Base-by-base conservation (phyloP, 2,113 vertebrate genomes). In the Isurus oxyrinchus region DNA sequence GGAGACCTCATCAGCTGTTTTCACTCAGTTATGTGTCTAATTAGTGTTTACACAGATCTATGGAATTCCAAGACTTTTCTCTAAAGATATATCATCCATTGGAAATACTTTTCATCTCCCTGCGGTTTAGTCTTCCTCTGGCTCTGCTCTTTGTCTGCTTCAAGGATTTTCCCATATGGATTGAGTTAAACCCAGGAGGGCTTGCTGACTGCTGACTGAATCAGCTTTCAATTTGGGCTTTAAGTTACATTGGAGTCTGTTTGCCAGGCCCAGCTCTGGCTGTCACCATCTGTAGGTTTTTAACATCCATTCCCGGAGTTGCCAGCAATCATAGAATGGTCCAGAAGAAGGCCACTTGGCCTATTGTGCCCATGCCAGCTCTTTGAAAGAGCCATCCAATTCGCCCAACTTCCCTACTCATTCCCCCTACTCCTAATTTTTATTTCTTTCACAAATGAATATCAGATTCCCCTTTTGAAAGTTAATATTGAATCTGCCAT, bases 51-150 rank as follows among this genome's bases (percentile, higher is more conserved):
- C 88, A 91, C 88, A 91, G 55, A 91, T 35, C 88, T 59, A 3
- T 91, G 88, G 88, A 91, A 91, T 91, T 91, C 88, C 55, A 59
- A 91, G 88, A 59, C 88, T 91, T 59, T 88, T 90, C 40, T 84
- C 40, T 3, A 49, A 55, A 57, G 87, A 90, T 59, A 31, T 61
- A 59, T 59, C 55, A 91, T 61, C 27, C 88, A 59, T 19, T 59
- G 88, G 55, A 91, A 91, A 91, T 59, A 59, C 27, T 35, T 91
- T 61, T 91, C 55, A 31, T 59, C 55, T 59, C 53, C 53, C 88
- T 91, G 88, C 21, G 88, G 88, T 91, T 91, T 91, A 35, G 49
- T 59, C 81, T 49, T 84, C 81, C 13, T 21, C 31, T 59, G 88
- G 55, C 13, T 59, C 55, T 59, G 88, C 27, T n/a, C 27, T 35